These are phyloP conservation scores for Petrocephalus microphthalmus DNA, from an alignment of 2,113 vertebrate genomes.

Conservation along the genomic window DNA sequence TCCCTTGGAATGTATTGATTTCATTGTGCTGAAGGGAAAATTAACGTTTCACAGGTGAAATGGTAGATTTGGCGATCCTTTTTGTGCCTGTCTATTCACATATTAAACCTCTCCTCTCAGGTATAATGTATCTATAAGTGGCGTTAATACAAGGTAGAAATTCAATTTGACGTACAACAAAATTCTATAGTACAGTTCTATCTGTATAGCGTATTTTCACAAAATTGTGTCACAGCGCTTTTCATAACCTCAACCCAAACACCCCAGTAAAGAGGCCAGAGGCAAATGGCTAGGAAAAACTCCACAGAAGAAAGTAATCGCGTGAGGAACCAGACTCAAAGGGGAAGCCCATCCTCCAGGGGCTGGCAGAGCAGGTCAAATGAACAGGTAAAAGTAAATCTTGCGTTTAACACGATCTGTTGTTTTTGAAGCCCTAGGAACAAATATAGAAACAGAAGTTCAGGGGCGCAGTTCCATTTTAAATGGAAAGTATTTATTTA, in stretches of 20 bases:
- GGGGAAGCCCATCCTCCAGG: too few relatives aligned
- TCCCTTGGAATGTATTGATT: not conserved
- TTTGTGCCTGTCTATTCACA: not conserved
- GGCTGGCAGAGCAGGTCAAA: too few relatives aligned
- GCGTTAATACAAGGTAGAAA: not conserved
- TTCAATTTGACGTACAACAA: not conserved
- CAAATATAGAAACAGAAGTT: not conserved
- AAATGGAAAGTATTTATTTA: not conserved
- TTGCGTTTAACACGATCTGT: not conserved
- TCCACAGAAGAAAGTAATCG: too few relatives aligned
- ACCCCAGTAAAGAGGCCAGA: too few relatives aligned
- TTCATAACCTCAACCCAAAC: too few relatives aligned
- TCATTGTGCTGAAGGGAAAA: not conserved
- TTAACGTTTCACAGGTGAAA: not conserved
- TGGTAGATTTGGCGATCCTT: not conserved
- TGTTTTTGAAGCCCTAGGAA: not conserved
- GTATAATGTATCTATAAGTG: not conserved
- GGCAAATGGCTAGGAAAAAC: too few relatives aligned
- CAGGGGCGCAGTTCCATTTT: not conserved
- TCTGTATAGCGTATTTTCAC: too few relatives aligned
- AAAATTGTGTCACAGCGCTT: too few relatives aligned
- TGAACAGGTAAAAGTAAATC: not conserved
- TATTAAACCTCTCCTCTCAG: not conserved
- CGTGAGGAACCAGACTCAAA: too few relatives aligned
- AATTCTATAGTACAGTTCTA: too few relatives aligned